These are phyloP conservation scores for Epizoanthus rinbou DNA, from an alignment of 92 coral and sea anemone genomes.

Conservation along the genomic window DNA sequence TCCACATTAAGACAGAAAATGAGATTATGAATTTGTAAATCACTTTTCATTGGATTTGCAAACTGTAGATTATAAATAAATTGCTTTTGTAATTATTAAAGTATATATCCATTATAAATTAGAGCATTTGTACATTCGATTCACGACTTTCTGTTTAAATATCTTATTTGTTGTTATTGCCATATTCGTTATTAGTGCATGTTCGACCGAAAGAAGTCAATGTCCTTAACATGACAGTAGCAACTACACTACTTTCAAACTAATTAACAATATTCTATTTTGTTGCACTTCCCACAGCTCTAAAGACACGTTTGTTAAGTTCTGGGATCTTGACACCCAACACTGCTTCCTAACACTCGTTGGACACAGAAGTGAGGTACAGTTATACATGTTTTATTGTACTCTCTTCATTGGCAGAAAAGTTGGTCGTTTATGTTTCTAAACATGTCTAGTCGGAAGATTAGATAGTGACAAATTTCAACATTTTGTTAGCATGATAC, in stretches of 20 bases:
- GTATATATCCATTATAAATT: too few species aligned
- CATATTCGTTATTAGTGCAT: too few species aligned
- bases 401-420: background rate
- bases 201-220: background rate
- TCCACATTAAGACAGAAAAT: too few species aligned
- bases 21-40: too few species aligned
- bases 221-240: background rate
- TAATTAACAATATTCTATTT: background rate
- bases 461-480: too few species aligned
- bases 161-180: too few species aligned
- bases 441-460: background rate
- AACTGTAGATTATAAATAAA: too few species aligned
- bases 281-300: conserved; percentile 51
- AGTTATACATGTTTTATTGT: background rate
- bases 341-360: conserved; percentile 97
- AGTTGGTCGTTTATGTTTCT: background rate
- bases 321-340: conserved; percentile 98
- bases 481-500: too few species aligned
- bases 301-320: conserved; percentile 92
- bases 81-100: too few species aligned
- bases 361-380: conserved; percentile 98
- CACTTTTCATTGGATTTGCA: too few species aligned
- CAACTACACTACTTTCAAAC: background rate
- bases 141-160: too few species aligned
- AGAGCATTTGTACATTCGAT: too few species aligned